phyloP scores from a whole-genome alignment of 2,888 invertebrate genomes.

The Platycnemis pennipes region DNA sequence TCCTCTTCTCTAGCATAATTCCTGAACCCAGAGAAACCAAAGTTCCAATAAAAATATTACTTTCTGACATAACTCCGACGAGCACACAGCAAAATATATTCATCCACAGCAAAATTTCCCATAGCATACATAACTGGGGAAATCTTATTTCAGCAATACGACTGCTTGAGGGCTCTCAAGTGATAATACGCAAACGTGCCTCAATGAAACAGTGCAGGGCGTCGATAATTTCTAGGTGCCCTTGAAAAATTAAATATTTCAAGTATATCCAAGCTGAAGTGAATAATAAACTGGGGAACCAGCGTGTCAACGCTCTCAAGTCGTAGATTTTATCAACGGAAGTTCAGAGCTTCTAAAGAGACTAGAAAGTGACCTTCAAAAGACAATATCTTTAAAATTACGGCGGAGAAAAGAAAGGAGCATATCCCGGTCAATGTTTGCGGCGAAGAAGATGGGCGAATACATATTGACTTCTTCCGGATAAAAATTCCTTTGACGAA shows the following conservation, averaged over 20 bases:
- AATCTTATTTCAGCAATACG: too few relatives aligned
- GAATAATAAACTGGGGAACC: background rate
- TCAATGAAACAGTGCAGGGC: background rate
- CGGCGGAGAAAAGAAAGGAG: background rate
- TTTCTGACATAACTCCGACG: too few relatives aligned
- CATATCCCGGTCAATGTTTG: background rate
- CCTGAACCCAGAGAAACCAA: too few relatives aligned
- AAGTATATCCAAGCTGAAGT: background rate
- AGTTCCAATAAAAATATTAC: too few relatives aligned
- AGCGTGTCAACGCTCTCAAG: background rate
- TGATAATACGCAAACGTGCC: background rate
- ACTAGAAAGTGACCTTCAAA: background rate
- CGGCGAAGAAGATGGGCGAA: background rate
- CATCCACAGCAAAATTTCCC: too few relatives aligned
- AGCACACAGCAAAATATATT: too few relatives aligned
- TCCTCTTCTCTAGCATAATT: too few relatives aligned
- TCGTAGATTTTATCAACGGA: background rate
- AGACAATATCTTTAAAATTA: background rate
- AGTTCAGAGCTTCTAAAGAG: background rate
- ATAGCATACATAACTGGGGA: too few relatives aligned
- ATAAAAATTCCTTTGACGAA: background rate
- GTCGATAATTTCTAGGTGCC: background rate
- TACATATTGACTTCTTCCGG: background rate
- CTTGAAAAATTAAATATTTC: conserved; percentile 16
- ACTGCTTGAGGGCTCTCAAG: too few relatives aligned